Conservation (phyloP, 2,113 vertebrate genomes). For the Limnothrissa miodon region DNA sequence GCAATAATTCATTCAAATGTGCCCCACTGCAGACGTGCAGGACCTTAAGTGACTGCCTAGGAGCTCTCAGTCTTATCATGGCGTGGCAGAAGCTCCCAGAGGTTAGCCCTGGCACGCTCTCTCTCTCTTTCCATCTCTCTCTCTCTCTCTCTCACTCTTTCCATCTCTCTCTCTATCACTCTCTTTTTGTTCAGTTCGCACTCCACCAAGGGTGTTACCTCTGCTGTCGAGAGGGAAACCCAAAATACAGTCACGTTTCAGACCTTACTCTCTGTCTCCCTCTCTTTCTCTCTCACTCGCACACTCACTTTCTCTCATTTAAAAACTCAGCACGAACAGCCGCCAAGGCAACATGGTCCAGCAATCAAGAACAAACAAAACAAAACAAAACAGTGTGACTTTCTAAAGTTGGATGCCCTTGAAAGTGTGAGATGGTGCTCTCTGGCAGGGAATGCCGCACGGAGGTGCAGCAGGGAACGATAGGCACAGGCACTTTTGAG, state of each 20-base stretch:
- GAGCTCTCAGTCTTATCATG: neutral
- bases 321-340: neutral
- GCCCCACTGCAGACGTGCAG: neutral
- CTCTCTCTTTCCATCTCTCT: neutral
- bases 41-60: neutral
- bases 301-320: neutral
- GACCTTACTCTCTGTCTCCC: neutral
- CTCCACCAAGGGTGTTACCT: neutral
- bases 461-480: neutral
- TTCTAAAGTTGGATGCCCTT: neutral
- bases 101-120: neutral
- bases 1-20: neutral
- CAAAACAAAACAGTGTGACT: neutral
- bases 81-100: neutral
- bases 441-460: neutral
- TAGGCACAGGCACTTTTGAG: neutral
- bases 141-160: neutral
- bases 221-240: constrained; percentile 4
- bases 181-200: neutral
- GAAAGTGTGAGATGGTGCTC: neutral
- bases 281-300: neutral
- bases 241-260: constrained; percentile 14
- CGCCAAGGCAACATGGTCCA: neutral
- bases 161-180: neutral
- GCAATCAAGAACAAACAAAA: constrained; percentile 12